These are phyloP conservation scores for Paramacrobiotus metropolitanus DNA, from an alignment of 1,140 invertebrate species.

Conservation along the genomic window DNA sequence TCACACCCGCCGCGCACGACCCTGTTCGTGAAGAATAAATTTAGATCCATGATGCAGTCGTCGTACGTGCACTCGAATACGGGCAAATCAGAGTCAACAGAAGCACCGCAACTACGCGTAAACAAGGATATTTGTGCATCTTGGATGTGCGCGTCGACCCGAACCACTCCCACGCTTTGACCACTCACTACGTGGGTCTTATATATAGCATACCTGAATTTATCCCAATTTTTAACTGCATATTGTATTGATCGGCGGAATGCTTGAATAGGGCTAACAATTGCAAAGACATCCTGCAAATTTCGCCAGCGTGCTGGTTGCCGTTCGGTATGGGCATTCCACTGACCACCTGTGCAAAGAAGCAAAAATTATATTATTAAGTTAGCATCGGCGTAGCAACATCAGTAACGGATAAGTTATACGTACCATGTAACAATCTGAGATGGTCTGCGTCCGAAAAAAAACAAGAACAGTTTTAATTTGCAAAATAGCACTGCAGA, in stretches of 20 bases:
- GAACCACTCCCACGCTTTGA: no score
- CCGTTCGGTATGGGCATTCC: slow-evolving; percentile 33
- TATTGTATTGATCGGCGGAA: not conserved
- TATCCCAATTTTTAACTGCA: not conserved
- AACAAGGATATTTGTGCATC: no score
- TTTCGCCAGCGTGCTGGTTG: slow-evolving; percentile 32
- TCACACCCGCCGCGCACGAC: not conserved
- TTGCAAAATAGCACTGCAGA: no score
- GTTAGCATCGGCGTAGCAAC: no score
- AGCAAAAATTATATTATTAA: not conserved
- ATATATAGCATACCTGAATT: not conserved
- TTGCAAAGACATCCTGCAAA: slow-evolving; percentile 50
- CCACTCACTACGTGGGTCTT: no score
- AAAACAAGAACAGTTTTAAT: not conserved
- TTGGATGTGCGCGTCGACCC: no score
- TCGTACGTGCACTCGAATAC: no score
- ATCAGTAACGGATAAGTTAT: no score
- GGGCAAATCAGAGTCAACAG: no score
- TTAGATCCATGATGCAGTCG: no score
- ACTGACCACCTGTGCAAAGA: slow-evolving; percentile 27
- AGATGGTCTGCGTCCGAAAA: not conserved
- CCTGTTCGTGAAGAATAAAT: not conserved
- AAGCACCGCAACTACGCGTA: no score
- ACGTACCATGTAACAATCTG: not conserved
- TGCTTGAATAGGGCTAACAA: not conserved